Evolutionary conservation across 2,113 vertebrate species (phyloP), one percentile per base, ranked within the genome.

Genomic region (Mastomys natalensis): DNA sequence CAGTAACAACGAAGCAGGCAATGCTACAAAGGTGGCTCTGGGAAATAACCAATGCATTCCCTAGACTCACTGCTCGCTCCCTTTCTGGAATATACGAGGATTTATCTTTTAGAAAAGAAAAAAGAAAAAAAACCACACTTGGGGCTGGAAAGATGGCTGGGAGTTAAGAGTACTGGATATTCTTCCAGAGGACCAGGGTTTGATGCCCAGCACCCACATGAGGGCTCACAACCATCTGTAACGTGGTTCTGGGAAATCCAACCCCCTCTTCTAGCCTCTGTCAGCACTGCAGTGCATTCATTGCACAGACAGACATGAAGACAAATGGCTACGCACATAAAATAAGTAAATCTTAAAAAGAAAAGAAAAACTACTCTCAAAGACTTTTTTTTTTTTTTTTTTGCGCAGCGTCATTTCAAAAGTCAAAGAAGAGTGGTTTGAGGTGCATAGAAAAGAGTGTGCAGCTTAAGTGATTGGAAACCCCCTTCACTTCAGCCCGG

Each of bases 21-120:
- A 89, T 96, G 76, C 91, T 84, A 97, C 95, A 17, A 90, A 92
- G n/a, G 60, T 37, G 40, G 58, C 94, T 60, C 90, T 94, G 95
- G 89, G 97, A 94, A 98, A 98, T 96, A 97, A 98, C 95, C 98
- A 97, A 98, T 98, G 96, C 96, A 92, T 80, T 82, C 86, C 70
- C 37, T 68, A 97, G 97, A 96, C 96, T 93, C 97, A 74, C 80
- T 89, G 97, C 98, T 98, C 98, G 91, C 94, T 98, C 98, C 95
- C 95, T 89, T 96, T 53, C 78, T 51, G 80, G 91, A 97, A 97
- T 90, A 95, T 95, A 97, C 87, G 77, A 93, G 92, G 95, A 88
- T 95, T 95, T 97, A 98, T 66, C 51, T 53, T 45, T 43, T 58
- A 77, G 74, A 31, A 29, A 73, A 66, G 8, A 22, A 73, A 73